Percentiles rank a stretch among this genome's conserved stretches.
phyloP scores from a whole-genome alignment of 2,888 invertebrate genomes.

The Euphydryas editha region DNA sequence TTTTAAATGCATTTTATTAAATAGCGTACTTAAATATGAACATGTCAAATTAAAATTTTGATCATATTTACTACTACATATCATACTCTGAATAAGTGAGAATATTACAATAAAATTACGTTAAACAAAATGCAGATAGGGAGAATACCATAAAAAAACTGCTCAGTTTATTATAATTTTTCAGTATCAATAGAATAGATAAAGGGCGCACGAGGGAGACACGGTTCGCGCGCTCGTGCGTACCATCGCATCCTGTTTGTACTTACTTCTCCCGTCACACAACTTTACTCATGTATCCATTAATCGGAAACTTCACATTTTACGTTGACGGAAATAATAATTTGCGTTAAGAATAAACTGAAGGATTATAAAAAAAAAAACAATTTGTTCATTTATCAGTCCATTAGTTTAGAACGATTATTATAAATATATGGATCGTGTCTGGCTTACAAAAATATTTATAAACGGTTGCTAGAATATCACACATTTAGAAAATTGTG shows the following conservation, averaged over 20 bases:
- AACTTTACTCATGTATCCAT: not conserved
- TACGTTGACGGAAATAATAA: not conserved
- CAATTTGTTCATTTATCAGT: too few species aligned
- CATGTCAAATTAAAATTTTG: too few species aligned
- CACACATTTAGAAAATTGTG: not conserved
- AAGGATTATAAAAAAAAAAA: too few species aligned
- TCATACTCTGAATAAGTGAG: not conserved
- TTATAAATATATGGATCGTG: too few species aligned
- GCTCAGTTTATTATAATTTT: not conserved
- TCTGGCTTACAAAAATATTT: too few species aligned
- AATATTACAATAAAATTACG: not conserved
- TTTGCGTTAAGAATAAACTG: not conserved
- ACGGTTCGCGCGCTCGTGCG: constrained; percentile 56
- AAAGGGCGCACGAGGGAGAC: constrained; percentile 41
- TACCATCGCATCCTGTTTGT: constrained; percentile 58
- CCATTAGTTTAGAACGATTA: too few species aligned
- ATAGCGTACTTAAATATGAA: too few species aligned
- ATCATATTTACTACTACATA: too few species aligned
- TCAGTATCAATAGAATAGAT: constrained; percentile 18
- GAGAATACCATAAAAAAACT: not conserved
- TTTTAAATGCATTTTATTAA: too few species aligned
- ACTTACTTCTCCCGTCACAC: constrained; percentile 21
- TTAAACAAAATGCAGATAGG: not conserved
- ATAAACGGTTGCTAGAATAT: not conserved
- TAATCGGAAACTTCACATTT: constrained; percentile 12